Evolutionary conservation across 2,113 vertebrate genomes (phyloP).

Genomic region (Blennius ocellaris): DNA sequence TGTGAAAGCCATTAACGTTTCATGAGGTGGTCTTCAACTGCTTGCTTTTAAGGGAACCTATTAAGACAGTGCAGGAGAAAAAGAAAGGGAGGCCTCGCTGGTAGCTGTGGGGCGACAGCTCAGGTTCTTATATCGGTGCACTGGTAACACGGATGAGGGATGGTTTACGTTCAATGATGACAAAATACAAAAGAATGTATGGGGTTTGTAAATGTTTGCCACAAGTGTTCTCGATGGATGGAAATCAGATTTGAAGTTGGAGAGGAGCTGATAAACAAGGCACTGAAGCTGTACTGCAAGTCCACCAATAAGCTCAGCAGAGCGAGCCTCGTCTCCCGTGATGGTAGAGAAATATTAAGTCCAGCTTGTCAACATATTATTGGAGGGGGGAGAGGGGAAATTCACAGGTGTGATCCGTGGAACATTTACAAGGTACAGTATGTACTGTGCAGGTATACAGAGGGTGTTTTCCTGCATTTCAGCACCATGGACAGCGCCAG

Average conservation of each 20-base stretch:
- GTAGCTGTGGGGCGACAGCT: constrained; percentile 8
- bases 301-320: neutral
- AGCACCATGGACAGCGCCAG: constrained; percentile 68
- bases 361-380: constrained; percentile 11
- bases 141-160: constrained; percentile 1
- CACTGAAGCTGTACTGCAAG: constrained; percentile 12
- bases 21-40: constrained; percentile 51
- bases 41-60: constrained; percentile 37
- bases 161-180: constrained; percentile 17
- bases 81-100: constrained; percentile 18
- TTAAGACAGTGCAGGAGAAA: constrained; percentile 23
- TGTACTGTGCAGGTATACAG: constrained; percentile 46
- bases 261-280: constrained; percentile 4
- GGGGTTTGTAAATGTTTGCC: no score
- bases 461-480: constrained; percentile 41
- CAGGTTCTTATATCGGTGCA: constrained; percentile 15
- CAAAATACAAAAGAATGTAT: neutral
- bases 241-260: constrained; percentile 14
- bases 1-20: constrained; percentile 50
- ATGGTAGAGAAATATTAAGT: constrained; percentile 14
- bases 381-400: neutral
- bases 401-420: constrained; percentile 3
- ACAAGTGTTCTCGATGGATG: constrained; percentile 35
- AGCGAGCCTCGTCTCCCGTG: constrained; percentile 26
- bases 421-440: constrained; percentile 49